phyloP scores from a whole-genome alignment of 1,140 invertebrate genomes.

The Drosophila baimaii region DNA sequence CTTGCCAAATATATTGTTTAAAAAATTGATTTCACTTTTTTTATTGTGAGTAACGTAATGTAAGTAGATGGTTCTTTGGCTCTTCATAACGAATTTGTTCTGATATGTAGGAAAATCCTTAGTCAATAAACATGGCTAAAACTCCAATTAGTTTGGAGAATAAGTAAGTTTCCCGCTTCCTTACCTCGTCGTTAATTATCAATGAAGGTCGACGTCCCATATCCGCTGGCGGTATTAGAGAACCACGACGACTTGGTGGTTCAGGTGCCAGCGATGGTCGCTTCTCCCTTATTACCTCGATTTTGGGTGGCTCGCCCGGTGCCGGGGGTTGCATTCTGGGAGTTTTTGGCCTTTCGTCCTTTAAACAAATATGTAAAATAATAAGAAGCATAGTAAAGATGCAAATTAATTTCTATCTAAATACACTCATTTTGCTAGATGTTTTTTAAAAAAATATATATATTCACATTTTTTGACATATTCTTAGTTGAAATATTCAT shows the following conservation, averaged over 20 bases:
- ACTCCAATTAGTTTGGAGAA: too few relatives aligned
- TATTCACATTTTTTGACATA: not conserved
- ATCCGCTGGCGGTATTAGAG: constrained; percentile 93
- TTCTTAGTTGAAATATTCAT: not conserved
- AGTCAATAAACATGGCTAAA: too few relatives aligned
- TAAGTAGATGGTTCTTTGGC: not conserved
- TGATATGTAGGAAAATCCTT: not conserved
- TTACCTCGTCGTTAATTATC: constrained; percentile 97
- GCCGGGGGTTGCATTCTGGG: constrained; percentile 89
- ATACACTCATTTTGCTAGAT: too few relatives aligned
- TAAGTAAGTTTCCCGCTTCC: not conserved
- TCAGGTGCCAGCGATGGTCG: constrained; percentile 91
- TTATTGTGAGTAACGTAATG: not conserved
- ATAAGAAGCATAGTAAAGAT: not conserved
- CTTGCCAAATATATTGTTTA: too few relatives aligned
- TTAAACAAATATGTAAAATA: not conserved
- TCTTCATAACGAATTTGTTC: not conserved
- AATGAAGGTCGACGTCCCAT: constrained; percentile 93
- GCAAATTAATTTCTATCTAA: too few relatives aligned
- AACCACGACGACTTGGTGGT: constrained; percentile 90
- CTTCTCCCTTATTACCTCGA: constrained; percentile 92
- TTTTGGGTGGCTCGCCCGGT: constrained; percentile 90
- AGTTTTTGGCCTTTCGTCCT: constrained; percentile 85
- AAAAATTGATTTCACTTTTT: not conserved
- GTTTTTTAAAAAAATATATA: not conserved